These are phyloP conservation scores for Nerophis lumbriciformis DNA, from an alignment of 2,113 vertebrate genomes.

Conservation along the genomic window DNA sequence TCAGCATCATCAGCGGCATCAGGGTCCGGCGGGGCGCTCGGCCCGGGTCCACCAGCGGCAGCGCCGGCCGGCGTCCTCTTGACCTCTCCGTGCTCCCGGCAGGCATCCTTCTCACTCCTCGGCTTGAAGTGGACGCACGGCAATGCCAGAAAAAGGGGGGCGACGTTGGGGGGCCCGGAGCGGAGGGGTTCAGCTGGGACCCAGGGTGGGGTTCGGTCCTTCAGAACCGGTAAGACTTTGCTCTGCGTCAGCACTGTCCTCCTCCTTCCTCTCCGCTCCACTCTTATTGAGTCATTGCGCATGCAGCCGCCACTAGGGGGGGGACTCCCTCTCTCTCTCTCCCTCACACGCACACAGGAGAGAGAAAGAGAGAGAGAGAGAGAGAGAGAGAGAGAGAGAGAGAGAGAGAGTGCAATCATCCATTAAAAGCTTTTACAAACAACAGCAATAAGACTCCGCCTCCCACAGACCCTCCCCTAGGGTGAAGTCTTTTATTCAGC, in stretches of 20 bases:
- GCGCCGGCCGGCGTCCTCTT: constrained; percentile 15
- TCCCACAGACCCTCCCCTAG: constrained; percentile 38
- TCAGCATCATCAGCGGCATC: constrained; percentile 64
- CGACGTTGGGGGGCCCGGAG: not conserved
- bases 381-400: constrained; percentile 42
- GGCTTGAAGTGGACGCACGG: constrained; percentile 13
- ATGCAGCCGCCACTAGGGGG: constrained; percentile 57
- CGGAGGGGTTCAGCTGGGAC: constrained; percentile 38
- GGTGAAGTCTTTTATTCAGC: constrained; percentile 61
- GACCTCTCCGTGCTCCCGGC: constrained; percentile 33
- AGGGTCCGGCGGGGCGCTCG: constrained; percentile 23
- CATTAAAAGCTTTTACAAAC: constrained; percentile 78
- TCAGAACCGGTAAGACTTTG: constrained; percentile 23
- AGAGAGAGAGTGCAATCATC: constrained; percentile 71
- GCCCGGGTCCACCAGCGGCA: constrained; percentile 26
- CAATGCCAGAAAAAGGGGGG: too few species aligned
- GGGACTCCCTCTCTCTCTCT: constrained; percentile 56
- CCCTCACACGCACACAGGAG: constrained; percentile 26
- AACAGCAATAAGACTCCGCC: constrained; percentile 68
- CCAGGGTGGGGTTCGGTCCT: constrained; percentile 22
- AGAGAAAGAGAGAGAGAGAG: constrained; percentile 42
- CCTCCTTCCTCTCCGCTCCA: constrained; percentile 21
- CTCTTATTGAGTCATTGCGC: constrained; percentile 66
- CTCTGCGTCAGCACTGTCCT: constrained; percentile 26
- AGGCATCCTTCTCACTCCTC: constrained; percentile 38